These are phyloP conservation scores for Glareola pratincola DNA, from an alignment of 2,113 vertebrate species.

Conservation along the genomic window DNA sequence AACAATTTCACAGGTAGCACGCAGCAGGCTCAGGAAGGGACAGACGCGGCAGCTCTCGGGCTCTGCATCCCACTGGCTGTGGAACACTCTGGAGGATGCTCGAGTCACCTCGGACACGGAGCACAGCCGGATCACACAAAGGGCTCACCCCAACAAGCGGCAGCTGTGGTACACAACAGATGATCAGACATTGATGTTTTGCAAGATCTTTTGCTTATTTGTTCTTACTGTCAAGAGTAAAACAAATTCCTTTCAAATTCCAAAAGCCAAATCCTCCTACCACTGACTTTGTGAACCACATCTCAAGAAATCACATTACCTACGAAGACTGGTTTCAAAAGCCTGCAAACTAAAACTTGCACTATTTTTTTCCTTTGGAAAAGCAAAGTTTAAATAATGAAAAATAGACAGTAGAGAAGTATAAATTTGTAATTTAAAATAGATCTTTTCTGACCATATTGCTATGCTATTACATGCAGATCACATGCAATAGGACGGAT, in stretches of 20 bases:
- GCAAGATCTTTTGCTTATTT: neutral
- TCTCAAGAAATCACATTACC: neutral
- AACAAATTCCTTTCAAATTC: neutral
- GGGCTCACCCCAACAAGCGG: neutral
- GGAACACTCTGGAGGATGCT: neutral
- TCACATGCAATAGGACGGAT: accelerated
- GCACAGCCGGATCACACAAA: neutral
- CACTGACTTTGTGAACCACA: accelerated
- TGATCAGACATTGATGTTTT: neutral
- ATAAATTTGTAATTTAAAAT: neutral
- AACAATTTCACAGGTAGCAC: neutral
- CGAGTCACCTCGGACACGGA: accelerated
- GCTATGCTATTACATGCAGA: neutral
- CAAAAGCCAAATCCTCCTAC: neutral
- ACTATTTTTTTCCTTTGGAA: neutral
- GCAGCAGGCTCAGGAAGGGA: neutral
- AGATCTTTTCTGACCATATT: neutral
- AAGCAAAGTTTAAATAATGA: neutral
- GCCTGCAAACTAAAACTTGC: neutral
- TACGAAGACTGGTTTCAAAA: neutral
- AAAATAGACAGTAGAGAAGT: neutral
- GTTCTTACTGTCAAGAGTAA: neutral
- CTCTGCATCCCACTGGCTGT: neutral
- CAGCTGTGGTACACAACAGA: neutral
- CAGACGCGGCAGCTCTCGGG: neutral